phyloP scores from a whole-genome alignment of 2,113 vertebrate species.

The Scytalopus superciliaris region DNA sequence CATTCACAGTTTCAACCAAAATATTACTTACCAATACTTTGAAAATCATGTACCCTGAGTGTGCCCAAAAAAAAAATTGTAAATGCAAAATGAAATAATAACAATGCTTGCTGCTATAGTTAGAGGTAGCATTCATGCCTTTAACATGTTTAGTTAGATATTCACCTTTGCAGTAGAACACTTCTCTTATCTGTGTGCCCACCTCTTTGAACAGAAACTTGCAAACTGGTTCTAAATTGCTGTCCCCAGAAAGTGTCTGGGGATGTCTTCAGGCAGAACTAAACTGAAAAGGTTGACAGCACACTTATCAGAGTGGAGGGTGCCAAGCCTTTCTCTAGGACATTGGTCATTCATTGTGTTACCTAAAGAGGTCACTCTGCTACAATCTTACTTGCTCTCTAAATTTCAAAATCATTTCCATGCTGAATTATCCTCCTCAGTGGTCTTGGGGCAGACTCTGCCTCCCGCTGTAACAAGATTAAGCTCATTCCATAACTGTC shows the following conservation, averaged over 20 bases:
- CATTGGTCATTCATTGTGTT: not conserved
- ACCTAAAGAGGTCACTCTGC: not conserved
- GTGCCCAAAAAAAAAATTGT: not conserved
- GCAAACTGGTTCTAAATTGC: not conserved
- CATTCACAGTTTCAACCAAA: not conserved
- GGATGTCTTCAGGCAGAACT: not conserved
- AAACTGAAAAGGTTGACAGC: not conserved
- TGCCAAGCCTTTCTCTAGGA: not conserved
- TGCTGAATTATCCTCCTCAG: not conserved
- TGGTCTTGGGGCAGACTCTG: not conserved
- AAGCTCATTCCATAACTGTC: conserved; percentile 28
- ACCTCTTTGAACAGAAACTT: not conserved
- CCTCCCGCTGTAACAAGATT: not conserved
- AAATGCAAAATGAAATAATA: not conserved
- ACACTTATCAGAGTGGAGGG: not conserved
- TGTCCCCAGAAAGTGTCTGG: not conserved
- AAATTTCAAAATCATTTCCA: not conserved
- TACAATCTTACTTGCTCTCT: not conserved
- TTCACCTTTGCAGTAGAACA: not conserved
- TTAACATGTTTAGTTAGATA: not conserved
- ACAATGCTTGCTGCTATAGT: not conserved
- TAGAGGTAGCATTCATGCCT: not conserved
- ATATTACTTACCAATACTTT: not conserved
- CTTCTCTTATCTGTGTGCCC: not conserved
- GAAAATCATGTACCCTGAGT: not conserved